These are phyloP conservation scores for Zaprionus capensis DNA, from an alignment of 1,140 invertebrate species.

Conservation along the genomic window DNA sequence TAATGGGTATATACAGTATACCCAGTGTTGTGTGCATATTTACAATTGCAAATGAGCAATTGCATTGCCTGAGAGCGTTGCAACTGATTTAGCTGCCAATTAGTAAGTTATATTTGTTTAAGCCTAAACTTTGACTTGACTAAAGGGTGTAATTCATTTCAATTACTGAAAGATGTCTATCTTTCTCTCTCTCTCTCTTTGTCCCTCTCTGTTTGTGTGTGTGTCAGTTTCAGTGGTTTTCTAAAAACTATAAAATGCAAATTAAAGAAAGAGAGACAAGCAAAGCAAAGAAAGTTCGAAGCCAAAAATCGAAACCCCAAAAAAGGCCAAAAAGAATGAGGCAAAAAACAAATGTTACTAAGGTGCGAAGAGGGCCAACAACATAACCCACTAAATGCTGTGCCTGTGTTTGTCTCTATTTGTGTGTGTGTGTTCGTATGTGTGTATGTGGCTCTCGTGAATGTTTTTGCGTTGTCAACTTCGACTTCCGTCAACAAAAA, in stretches of 20 bases:
- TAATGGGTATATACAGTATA: no score
- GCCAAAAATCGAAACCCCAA: constrained; percentile 10
- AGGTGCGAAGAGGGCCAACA: constrained; percentile 56
- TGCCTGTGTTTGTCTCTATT: neutral
- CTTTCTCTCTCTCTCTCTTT: neutral
- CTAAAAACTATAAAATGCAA: constrained; percentile 69
- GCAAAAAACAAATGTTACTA: constrained; percentile 51
- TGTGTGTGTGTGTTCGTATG: constrained; percentile 16
- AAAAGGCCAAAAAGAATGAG: constrained; percentile 61
- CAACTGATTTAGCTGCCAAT: constrained; percentile 3
- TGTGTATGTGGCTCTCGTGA: constrained; percentile 20
- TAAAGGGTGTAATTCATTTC: constrained; percentile 5
- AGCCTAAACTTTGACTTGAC: constrained; percentile 1
- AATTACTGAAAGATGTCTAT: neutral
- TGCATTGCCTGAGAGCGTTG: neutral
- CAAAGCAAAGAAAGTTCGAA: constrained; percentile 71
- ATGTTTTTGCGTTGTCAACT: constrained; percentile 33
- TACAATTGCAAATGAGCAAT: neutral
- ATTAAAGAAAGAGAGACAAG: constrained; percentile 66
- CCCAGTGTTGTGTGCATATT: neutral
- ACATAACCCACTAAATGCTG: constrained; percentile 38
- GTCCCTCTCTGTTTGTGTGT: constrained; percentile 5
- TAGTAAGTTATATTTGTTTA: neutral
- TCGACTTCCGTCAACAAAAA: constrained; percentile 79
- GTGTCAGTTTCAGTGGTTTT: constrained; percentile 41